These are phyloP conservation scores for Oscheius sp. DNA, from an alignment of 2,888 invertebrate genomes.

Conservation along the genomic window DNA sequence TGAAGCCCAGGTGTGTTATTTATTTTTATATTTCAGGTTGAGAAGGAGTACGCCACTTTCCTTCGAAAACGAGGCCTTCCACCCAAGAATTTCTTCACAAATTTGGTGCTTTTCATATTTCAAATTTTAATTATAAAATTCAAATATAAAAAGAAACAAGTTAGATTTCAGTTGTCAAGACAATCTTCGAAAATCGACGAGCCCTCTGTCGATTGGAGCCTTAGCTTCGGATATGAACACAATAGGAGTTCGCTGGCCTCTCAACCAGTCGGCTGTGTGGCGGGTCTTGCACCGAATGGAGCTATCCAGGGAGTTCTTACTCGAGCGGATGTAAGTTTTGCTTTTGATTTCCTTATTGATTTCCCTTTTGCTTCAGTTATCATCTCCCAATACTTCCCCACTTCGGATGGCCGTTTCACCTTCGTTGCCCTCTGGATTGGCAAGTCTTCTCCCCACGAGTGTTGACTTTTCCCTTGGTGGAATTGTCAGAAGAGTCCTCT, in stretches of 20 bases:
- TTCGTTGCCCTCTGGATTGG: conserved; percentile 15
- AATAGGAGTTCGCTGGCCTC: background rate
- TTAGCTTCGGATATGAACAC: conserved; percentile 21
- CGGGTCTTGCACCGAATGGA: conserved; percentile 8
- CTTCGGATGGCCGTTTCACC: conserved; percentile 1
- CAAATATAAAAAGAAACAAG: background rate
- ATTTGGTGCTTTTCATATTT: too few species aligned
- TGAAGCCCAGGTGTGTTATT: conserved; percentile 14
- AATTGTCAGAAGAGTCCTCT: conserved; percentile 16
- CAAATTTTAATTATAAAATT: background rate
- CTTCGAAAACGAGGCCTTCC: conserved; percentile 38
- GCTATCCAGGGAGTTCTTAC: conserved; percentile 6
- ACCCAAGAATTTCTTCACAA: conserved; percentile 24
- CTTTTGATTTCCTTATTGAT: background rate
- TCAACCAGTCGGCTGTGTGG: conserved; percentile 8
- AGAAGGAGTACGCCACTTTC: conserved; percentile 52
- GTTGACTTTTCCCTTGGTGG: background rate
- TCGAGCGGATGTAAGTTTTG: conserved; percentile 1
- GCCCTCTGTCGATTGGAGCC: conserved; percentile 23
- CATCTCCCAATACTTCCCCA: conserved; percentile 1
- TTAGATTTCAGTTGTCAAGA: conserved; percentile 5
- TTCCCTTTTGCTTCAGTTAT: conserved; percentile 1
- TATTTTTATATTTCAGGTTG: conserved; percentile 45
- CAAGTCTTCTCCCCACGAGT: background rate
- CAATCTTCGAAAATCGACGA: conserved; percentile 25